Evolutionary conservation across 2,113 vertebrate species (phyloP).

Genomic region (Etheostoma cragini): DNA sequence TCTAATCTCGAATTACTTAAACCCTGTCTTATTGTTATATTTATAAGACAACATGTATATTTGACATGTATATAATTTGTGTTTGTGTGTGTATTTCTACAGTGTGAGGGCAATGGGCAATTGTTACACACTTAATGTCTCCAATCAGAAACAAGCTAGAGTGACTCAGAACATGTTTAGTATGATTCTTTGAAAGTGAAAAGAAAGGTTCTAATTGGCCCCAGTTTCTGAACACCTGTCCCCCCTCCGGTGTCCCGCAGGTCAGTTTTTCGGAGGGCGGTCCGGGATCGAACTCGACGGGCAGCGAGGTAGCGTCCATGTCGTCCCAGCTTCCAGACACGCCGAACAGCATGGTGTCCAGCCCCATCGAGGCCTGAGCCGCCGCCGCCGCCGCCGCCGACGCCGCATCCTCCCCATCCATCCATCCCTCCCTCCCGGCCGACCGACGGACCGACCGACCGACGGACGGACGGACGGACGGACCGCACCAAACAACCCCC

Average conservation of each 20-base stretch:
- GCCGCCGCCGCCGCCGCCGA: neutral
- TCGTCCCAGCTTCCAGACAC: constrained; percentile 98
- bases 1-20: neutral
- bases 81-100: too few species aligned
- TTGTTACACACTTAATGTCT: neutral
- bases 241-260: constrained; percentile 75
- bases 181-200: too few species aligned
- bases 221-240: too few species aligned
- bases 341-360: constrained; percentile 99
- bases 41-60: neutral
- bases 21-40: neutral
- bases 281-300: constrained; percentile 97
- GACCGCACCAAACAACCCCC: constrained; percentile 85
- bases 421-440: too few species aligned
- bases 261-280: constrained; percentile 98
- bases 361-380: constrained; percentile 97
- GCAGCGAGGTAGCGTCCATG: constrained; percentile 99
- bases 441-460: too few species aligned
- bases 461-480: neutral
- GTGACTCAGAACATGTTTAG: neutral
- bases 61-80: neutral
- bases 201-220: too few species aligned
- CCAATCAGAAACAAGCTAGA: neutral
- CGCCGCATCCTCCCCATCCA: too few species aligned
- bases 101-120: neutral